phyloP scores from a whole-genome alignment of 1,140 invertebrate genomes.

The Augochlora pura region DNA sequence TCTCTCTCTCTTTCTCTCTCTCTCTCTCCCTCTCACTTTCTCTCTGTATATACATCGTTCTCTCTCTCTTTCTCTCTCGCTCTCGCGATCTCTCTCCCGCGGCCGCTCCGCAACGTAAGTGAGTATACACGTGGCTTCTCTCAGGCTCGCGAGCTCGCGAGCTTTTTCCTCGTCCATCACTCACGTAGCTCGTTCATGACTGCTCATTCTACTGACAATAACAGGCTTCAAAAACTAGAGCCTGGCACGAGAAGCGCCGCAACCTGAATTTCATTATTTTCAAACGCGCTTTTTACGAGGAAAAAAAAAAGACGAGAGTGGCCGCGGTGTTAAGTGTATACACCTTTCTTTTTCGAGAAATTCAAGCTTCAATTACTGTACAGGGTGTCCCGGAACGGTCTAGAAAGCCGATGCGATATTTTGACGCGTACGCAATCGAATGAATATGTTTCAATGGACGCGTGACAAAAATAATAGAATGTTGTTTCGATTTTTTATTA shows the following conservation, averaged over 20 bases:
- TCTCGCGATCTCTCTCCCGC: not conserved
- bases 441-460: no score
- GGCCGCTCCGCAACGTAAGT: not conserved
- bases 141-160: conserved; percentile 44
- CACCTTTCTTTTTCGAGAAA: not conserved
- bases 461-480: no score
- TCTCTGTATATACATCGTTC: no score
- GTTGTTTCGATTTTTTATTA: no score
- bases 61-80: not conserved
- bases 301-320: not conserved
- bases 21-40: no score
- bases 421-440: no score
- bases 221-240: conserved; percentile 62
- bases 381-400: not conserved
- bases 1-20: not conserved
- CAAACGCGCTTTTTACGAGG: conserved; percentile 1
- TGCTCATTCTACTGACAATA: conserved; percentile 68
- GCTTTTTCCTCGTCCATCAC: conserved; percentile 61
- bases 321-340: not conserved
- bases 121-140: conserved; percentile 27
- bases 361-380: not conserved
- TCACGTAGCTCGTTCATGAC: conserved; percentile 61
- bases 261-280: conserved; percentile 48
- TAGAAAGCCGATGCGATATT: no score
- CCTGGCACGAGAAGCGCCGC: conserved; percentile 70